Base-by-base conservation (phyloP, 2,888 invertebrate genomes). In the Drosophila dives region DNA sequence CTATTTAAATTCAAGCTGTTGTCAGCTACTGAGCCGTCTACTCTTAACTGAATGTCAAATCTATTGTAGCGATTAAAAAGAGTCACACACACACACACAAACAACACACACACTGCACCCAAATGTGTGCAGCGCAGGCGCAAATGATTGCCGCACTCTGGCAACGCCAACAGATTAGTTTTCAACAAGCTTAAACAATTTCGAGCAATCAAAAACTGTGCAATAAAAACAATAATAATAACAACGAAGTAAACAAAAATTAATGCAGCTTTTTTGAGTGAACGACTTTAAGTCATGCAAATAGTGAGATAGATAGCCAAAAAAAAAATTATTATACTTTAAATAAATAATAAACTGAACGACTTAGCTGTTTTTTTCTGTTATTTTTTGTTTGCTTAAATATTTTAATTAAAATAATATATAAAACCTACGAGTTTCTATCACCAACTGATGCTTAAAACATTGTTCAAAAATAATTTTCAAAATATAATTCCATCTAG, bases 31-130 rank as follows among this genome's bases (percentile, higher is more conserved):
- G 48, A 54, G 59, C 40, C 56, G 73, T 53, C 66, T 68, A 63
- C 42, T 77, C 64, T 75, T 86, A 90, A 82, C 83, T 77, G 85
- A 86, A 90, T 90, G 85, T 85, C 90, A 86, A 90, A 90, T 86
- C 88, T 85, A 86, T 89, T 86, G 75, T 67, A 62, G 67, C 75
- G 77, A 77, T 84, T 84, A 75, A 86, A 77, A 72, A 60, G 59
- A 69, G 64, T n/a, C 38, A 3, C 38, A 29, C 61, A 58, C 62
- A 62, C 51, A 60, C 61, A 45, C 33, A 32, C 34, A 56, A 15
- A 49, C 6, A 2, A 56, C 32, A 60, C 40, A 29, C 32, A 38
- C 48, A 58, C 23, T 26, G 26, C 17, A 29, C 49, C 17, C 49
- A 54, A 17, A 23, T 11, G 12, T 29, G 12, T 45, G 38, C 40